These are phyloP conservation scores for Tachysurus vachellii DNA, from an alignment of 2,113 vertebrate species.

Conservation along the genomic window DNA sequence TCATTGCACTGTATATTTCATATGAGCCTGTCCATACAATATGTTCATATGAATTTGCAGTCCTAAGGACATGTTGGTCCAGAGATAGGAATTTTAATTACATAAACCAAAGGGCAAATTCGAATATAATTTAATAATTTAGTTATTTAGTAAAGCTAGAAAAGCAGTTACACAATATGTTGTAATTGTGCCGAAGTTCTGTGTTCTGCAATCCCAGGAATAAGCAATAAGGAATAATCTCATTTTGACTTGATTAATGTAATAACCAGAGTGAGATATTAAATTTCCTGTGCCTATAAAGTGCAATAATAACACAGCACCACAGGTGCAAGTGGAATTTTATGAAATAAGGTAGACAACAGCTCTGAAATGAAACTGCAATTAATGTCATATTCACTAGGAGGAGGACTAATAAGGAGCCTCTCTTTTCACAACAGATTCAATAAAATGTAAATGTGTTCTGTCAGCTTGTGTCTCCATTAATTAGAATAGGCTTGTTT, in stretches of 20 bases:
- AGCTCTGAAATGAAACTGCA: constrained; percentile 69
- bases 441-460: constrained; percentile 76
- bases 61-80: background rate
- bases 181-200: constrained; percentile 65
- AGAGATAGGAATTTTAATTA: background rate
- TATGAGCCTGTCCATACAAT: background rate
- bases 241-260: constrained; percentile 80
- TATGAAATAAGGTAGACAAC: constrained; percentile 67
- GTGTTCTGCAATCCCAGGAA: constrained; percentile 59
- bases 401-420: constrained; percentile 73
- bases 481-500: constrained; percentile 76
- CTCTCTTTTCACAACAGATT: constrained; percentile 66
- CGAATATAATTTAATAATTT: background rate
- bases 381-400: constrained; percentile 75
- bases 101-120: background rate
- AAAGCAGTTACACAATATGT: background rate
- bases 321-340: constrained; percentile 68
- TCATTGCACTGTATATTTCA: background rate
- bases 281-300: constrained; percentile 72
- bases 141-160: constrained; percentile 23
- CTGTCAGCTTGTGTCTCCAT: constrained; percentile 70
- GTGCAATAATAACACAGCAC: constrained; percentile 71
- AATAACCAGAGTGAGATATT: constrained; percentile 77
- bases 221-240: constrained; percentile 71
- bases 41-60: background rate